Evolutionary conservation across 2,888 invertebrate species (phyloP), one percentile per base, ranked within the genome.

Genomic region (Schizotus pectinicornis): DNA sequence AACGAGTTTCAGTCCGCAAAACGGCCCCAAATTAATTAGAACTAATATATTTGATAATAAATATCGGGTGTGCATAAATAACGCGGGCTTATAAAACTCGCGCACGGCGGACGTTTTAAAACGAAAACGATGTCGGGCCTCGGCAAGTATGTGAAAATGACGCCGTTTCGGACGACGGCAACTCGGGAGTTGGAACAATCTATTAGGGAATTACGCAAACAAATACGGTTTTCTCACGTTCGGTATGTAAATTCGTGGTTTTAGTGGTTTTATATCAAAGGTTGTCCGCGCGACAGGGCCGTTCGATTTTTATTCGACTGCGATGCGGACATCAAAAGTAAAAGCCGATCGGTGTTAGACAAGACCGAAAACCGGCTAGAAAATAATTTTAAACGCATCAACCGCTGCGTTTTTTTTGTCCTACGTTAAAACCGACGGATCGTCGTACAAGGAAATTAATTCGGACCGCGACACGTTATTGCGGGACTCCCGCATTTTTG

Each of bases 311-410:
- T 65, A 61, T 67, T 61, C 55, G 48, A 35, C 41, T 43, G 30
- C 35, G 31, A 59, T 61, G 64, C 37, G 53, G 56, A 63, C 63
- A 66, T 67, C 66, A 67, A 69, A 68, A 63, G 64, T 69, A 67
- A 69, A 64, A 68, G 69, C 68, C 69, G 67, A 70, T 61, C 59
- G 63, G 65, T 70, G 70, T 70, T 70, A 64, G 67, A 69, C 68
- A 67, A 66, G 57, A 47, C 56, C 56, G 46, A 43, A n/a, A 62
- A 62, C 63, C 57, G 67, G 67, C 51, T 59, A 33, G 58, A 49
- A 45, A 59, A 59, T 59, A 34, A 59, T 59, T 53, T 46, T 52
- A 30, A 42, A 39, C 52, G 47, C 54, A 41, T 48, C 46, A 42
- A 37, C 36, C 38, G 31, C 37, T 48, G 33, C n/a, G n/a, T 46